phyloP scores from a whole-genome alignment of 2,113 vertebrate genomes.

The Ptyas mucosa region DNA sequence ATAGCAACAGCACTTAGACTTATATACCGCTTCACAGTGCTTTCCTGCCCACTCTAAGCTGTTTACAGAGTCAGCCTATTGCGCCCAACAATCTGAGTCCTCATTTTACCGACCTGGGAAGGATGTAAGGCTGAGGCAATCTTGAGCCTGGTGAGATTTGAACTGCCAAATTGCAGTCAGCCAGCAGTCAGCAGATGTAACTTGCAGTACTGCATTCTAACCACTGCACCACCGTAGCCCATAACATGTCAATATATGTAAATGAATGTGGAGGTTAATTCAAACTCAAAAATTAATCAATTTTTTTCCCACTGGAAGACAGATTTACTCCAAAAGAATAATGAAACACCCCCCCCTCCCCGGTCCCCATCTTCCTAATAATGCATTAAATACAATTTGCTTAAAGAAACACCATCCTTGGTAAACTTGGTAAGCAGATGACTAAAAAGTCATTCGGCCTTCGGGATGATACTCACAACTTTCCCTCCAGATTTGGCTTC shows the following conservation, averaged over 20 bases:
- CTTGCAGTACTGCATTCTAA: no score
- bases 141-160: no score
- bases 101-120: no score
- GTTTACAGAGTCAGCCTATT: no score
- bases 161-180: no score
- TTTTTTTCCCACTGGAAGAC: not conserved
- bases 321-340: not conserved
- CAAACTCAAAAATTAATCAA: not conserved
- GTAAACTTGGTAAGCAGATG: not conserved
- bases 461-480: constrained; percentile 75
- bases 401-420: not conserved
- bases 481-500: constrained; percentile 90
- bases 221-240: no score
- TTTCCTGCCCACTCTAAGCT: no score
- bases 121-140: no score
- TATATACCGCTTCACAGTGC: no score
- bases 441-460: not conserved
- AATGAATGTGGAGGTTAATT: not conserved
- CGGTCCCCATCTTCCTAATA: not conserved
- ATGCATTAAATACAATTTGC: not conserved
- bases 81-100: no score
- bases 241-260: not conserved
- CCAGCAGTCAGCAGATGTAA: no score
- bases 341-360: not conserved
- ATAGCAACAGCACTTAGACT: no score